These are phyloP conservation scores for Drosophila eugracilis DNA, from an alignment of 1,140 invertebrate species.

Conservation along the genomic window DNA sequence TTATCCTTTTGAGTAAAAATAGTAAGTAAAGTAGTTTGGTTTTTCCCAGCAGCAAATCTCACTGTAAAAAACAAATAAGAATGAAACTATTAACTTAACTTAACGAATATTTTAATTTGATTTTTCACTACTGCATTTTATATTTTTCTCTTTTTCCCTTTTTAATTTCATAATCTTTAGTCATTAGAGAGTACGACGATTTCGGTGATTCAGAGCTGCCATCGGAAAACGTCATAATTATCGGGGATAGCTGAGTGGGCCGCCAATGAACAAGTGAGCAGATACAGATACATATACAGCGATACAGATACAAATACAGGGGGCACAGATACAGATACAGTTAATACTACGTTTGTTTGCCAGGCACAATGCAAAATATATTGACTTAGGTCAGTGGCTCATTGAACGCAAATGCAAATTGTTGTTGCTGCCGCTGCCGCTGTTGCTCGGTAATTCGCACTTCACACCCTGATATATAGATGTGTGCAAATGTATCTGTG, in stretches of 20 bases:
- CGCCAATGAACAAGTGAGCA: constrained; percentile 37
- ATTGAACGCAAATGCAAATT: constrained; percentile 84
- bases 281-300: constrained; percentile 26
- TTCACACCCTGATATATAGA: constrained; percentile 54
- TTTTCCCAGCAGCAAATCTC: too few relatives aligned
- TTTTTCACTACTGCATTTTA: too few relatives aligned
- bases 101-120: too few relatives aligned
- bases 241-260: constrained; percentile 67
- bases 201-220: constrained; percentile 22
- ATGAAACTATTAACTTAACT: too few relatives aligned
- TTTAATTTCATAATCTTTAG: neutral
- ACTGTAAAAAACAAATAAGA: too few relatives aligned
- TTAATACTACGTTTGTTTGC: constrained; percentile 50
- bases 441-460: constrained; percentile 72
- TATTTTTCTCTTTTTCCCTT: neutral
- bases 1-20: too few relatives aligned
- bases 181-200: constrained; percentile 2
- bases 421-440: constrained; percentile 63
- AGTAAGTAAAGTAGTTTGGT: too few relatives aligned
- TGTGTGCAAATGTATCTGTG: constrained; percentile 23
- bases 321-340: constrained; percentile 47
- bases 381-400: constrained; percentile 84
- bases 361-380: constrained; percentile 78
- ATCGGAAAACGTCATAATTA: constrained; percentile 74
- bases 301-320: constrained; percentile 40